Evolutionary conservation across 2,113 vertebrate species (phyloP), one percentile per base, ranked within the genome.

Genomic region (Hippocampus comes): DNA sequence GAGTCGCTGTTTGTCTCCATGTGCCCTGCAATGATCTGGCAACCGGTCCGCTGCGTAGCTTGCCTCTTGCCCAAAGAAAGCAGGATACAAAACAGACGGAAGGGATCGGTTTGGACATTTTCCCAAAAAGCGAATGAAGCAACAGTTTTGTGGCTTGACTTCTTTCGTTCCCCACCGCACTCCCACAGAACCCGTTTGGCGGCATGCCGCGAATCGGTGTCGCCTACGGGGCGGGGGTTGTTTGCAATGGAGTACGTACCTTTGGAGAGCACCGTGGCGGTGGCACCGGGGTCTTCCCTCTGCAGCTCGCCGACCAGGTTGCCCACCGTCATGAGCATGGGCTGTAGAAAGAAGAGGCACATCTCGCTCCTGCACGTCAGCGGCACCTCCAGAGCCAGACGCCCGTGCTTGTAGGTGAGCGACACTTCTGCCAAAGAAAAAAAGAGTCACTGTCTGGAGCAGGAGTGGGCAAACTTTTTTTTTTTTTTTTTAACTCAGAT

Each of bases 351-450:
- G 79, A 99, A 99, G 48, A 78, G 92, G 73, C 96, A 99, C 25
- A 91, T 93, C 84, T 98, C 97, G 0, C 83, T 90, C 83, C 96
- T 94, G 70, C 96, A 96, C 1, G 97, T 95, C 78, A 99, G 73
- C 0, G 68, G 91, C 6, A 98, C 88, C 30, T 95, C 95, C 82
- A 99, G 83, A 61, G 93, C 83, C n/a, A 96, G 92, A 25, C 95
- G 94, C 14, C 95, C 94, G 30, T 96, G 86, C 79, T 87, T 95
- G 81, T 95, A 95, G 80, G 76, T 88, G 73, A 99, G 48, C 38
- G 88, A 92, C 70, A 94, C 86, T 80, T 93, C 95, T 95, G 76
- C 12, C 9, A 23, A 69, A 3, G 46, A 69, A 51, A 53, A 56
- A 56, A 68, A 23, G 18, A 73, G 5, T 4, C 30, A 4, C 21